A percentile compares a stretch with the other conserved stretches of the same genome.
Evolutionary conservation across 2,888 invertebrate genomes (phyloP).

Genomic region (Pseudococcus longispinus): DNA sequence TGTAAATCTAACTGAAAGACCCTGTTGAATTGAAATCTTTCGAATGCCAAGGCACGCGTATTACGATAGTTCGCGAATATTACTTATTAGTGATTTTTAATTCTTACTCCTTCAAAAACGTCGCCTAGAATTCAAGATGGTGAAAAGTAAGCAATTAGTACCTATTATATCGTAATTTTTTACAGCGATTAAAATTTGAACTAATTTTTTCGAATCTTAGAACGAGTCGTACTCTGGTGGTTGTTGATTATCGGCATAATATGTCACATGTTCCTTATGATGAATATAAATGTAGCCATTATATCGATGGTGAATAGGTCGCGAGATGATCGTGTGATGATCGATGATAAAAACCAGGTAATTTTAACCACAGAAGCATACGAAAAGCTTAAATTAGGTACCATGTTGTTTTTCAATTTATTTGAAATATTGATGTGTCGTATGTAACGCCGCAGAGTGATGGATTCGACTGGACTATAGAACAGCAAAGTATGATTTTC

Average conservation of each 20-base stretch:
- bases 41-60: no score
- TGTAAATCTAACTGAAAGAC: no score
- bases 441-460: constrained; percentile 31
- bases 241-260: background rate
- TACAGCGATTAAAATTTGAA: background rate
- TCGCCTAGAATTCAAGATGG: background rate
- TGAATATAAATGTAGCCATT: constrained; percentile 35
- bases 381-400: background rate
- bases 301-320: constrained; percentile 14
- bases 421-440: background rate
- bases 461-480: constrained; percentile 47
- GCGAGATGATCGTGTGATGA: no score
- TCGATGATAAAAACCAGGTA: background rate
- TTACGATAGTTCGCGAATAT: no score
- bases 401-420: background rate
- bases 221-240: background rate
- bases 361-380: background rate
- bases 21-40: no score
- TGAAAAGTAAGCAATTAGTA: background rate
- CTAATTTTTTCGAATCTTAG: background rate
- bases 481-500: constrained; percentile 24
- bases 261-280: background rate
- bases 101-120: no score
- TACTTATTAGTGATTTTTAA: no score
- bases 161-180: background rate